Evolutionary conservation across 2,113 vertebrate species (phyloP).

Genomic region (Turdus rufiventris): DNA sequence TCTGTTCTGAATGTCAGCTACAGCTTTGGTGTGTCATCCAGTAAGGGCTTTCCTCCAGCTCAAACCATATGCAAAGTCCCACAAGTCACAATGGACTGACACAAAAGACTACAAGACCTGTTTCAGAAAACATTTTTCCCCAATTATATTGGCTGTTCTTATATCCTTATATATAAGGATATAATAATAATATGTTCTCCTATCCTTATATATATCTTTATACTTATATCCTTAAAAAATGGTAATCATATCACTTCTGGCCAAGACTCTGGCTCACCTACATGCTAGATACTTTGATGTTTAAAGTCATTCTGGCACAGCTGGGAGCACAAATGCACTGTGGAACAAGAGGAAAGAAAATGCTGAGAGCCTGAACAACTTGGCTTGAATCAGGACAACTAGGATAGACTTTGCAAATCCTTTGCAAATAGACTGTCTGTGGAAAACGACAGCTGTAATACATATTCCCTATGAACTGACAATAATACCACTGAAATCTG

Average conservation of each 20-base stretch:
- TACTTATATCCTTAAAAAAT: not conserved
- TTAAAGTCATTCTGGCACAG: not conserved
- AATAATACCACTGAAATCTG: not conserved
- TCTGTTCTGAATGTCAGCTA: not conserved
- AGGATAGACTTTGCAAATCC: not conserved
- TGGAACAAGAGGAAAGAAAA: not conserved
- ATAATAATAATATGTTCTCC: too few species aligned
- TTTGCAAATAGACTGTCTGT: not conserved
- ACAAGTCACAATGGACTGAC: not conserved
- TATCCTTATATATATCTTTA: too few species aligned
- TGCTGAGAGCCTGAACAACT: not conserved
- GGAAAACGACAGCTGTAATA: not conserved
- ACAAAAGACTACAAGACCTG: not conserved
- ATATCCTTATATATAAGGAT: not conserved
- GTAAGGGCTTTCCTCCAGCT: not conserved
- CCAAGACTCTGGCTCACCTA: not conserved
- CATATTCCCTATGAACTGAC: not conserved
- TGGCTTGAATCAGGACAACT: not conserved
- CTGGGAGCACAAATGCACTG: not conserved
- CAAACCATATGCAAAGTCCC: not conserved
- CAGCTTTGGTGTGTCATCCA: not conserved
- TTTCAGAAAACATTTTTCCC: not conserved
- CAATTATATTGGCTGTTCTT: not conserved
- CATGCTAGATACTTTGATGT: not conserved
- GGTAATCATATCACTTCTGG: not conserved